Evolutionary conservation across 2,113 vertebrate species (phyloP).

Genomic region (Oostethus manadensis): DNA sequence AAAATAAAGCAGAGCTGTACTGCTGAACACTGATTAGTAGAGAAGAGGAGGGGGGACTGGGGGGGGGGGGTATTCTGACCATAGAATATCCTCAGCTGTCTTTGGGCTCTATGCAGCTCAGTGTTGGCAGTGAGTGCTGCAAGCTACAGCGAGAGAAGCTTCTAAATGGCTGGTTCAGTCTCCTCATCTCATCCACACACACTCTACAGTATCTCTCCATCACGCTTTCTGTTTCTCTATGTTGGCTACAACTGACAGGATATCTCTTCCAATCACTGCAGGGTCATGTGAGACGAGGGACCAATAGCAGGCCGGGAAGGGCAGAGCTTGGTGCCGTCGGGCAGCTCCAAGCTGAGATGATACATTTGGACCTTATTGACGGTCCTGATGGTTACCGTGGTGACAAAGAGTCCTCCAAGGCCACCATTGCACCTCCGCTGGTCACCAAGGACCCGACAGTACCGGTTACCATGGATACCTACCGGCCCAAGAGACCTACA

Average conservation of each 20-base stretch:
- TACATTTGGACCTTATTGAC: constrained; percentile 91
- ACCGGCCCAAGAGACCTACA: constrained; percentile 91
- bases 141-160: constrained; percentile 42
- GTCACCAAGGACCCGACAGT: constrained; percentile 66
- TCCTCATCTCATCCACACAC: constrained; percentile 41
- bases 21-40: neutral
- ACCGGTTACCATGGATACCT: constrained; percentile 82
- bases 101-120: constrained; percentile 24
- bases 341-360: constrained; percentile 88
- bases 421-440: constrained; percentile 41
- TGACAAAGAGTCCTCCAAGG: constrained; percentile 65
- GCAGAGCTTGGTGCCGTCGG: constrained; percentile 78
- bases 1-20: neutral
- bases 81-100: constrained; percentile 3
- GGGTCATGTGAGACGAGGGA: constrained; percentile 80
- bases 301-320: constrained; percentile 72
- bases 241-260: constrained; percentile 37
- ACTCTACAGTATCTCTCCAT: constrained; percentile 8
- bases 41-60: neutral
- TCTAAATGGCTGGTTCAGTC: constrained; percentile 58
- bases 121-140: constrained; percentile 38
- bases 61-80: neutral
- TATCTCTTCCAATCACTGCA: constrained; percentile 63
- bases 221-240: constrained; percentile 11
- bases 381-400: constrained; percentile 77